phyloP scores from a whole-genome alignment of 1,140 invertebrate species.

The Atta cephalotes region DNA sequence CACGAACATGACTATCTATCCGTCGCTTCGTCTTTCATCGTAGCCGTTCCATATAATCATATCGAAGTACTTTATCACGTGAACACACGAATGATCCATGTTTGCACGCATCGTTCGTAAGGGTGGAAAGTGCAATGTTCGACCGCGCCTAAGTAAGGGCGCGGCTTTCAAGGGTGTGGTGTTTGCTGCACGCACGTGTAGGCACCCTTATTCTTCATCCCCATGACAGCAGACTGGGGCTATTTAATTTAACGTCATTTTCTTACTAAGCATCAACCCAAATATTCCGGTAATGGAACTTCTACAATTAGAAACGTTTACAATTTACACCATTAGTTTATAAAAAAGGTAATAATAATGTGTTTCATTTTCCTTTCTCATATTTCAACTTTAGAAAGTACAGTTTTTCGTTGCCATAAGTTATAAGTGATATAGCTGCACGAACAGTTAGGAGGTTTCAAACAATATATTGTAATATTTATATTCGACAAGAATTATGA shows the following conservation, averaged over 20 bases:
- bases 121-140: conserved; percentile 77
- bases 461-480: too few relatives aligned
- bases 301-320: neutral
- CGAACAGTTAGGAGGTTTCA: too few relatives aligned
- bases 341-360: too few relatives aligned
- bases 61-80: conserved; percentile 76
- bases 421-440: too few relatives aligned
- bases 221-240: conserved; percentile 23
- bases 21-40: conserved; percentile 65
- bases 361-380: too few relatives aligned
- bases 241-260: conserved; percentile 62
- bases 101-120: conserved; percentile 69
- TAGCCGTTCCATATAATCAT: conserved; percentile 73
- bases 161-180: conserved; percentile 76
- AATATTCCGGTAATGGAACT: neutral
- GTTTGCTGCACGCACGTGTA: conserved; percentile 61
- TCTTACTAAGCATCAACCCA: conserved; percentile 24
- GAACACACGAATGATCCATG: conserved; percentile 70
- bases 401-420: too few relatives aligned
- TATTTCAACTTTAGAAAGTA: too few relatives aligned
- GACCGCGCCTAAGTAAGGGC: conserved; percentile 76
- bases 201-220: conserved; percentile 63
- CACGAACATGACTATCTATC: conserved; percentile 61
- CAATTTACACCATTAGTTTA: neutral
- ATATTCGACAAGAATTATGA: too few relatives aligned